phyloP scores from a whole-genome alignment of 1,140 invertebrate species.

The Drosophila erecta region DNA sequence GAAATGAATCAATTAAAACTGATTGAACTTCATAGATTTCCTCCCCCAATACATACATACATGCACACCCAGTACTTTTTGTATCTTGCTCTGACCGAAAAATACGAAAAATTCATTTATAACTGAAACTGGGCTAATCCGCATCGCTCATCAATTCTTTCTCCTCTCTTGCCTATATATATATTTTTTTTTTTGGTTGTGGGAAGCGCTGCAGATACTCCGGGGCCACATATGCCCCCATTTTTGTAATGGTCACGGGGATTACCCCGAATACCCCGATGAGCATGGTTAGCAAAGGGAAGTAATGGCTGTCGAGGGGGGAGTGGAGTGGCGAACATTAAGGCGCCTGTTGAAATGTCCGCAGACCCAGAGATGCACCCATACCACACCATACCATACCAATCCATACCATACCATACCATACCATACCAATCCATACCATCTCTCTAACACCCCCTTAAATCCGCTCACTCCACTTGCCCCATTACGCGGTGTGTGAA shows the following conservation, averaged over 20 bases:
- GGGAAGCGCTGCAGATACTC: slow-evolving; percentile 11
- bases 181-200: slow-evolving; percentile 2
- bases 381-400: slow-evolving; percentile 1
- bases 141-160: slow-evolving; percentile 39
- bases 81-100: background rate
- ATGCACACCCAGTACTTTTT: background rate
- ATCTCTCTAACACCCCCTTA: slow-evolving; percentile 17
- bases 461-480: background rate
- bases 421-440: too few relatives aligned
- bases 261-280: slow-evolving; percentile 37
- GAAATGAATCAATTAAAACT: slow-evolving; percentile 83
- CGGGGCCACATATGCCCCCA: slow-evolving; percentile 61
- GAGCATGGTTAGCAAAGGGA: background rate
- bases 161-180: background rate
- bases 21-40: slow-evolving; percentile 79
- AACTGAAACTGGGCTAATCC: slow-evolving; percentile 70
- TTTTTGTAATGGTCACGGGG: slow-evolving; percentile 64
- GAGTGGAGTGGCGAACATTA: slow-evolving; percentile 45
- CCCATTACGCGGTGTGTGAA: slow-evolving; percentile 30
- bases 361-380: slow-evolving; percentile 55
- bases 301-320: background rate
- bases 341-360: slow-evolving; percentile 64
- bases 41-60: background rate
- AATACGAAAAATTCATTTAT: slow-evolving; percentile 41
- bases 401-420: too few relatives aligned